Conservation (phyloP, 2,797 vertebrate genomes). For the Myotis daubentonii region DNA sequence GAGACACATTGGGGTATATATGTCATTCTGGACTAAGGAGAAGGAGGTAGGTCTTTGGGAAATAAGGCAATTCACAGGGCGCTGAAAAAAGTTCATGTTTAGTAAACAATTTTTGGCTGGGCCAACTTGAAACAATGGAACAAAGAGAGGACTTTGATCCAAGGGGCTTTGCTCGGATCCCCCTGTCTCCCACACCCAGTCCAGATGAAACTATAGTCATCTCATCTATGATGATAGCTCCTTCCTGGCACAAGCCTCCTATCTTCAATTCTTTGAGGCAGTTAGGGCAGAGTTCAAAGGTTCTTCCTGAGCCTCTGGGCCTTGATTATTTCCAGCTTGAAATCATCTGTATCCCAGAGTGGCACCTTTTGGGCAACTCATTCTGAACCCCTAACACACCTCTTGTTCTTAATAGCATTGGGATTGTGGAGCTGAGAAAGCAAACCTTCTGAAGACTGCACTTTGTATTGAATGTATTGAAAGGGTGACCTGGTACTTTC, state of each 20-base stretch:
- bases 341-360: neutral
- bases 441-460: neutral
- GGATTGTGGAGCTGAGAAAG: neutral
- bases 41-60: neutral
- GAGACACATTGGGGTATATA: neutral
- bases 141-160: neutral
- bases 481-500: neutral
- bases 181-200: neutral
- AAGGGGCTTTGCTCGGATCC: neutral
- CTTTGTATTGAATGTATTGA: neutral
- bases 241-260: neutral
- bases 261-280: neutral
- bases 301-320: neutral
- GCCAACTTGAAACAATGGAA: neutral
- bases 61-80: neutral
- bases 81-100: neutral
- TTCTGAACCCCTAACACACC: neutral
- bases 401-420: constrained; percentile 42
- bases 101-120: neutral
- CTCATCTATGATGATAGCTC: neutral
- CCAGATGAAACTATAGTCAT: neutral
- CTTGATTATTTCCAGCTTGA: neutral
- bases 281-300: neutral
- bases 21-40: neutral
- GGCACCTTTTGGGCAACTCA: neutral